phyloP scores from a whole-genome alignment of 2,888 invertebrate species.

The Schizaphis graminum region DNA sequence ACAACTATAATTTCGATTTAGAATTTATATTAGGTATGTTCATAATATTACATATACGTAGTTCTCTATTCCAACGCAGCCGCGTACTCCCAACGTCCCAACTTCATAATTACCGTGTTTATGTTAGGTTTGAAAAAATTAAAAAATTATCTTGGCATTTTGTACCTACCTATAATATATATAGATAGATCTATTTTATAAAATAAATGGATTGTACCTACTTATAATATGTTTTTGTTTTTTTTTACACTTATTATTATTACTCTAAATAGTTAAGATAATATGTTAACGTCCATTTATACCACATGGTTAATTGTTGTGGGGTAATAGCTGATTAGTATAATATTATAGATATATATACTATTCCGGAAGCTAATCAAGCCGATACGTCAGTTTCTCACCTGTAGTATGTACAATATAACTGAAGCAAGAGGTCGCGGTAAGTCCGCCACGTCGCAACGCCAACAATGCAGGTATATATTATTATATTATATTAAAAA shows the following conservation, averaged over 20 bases:
- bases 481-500: neutral
- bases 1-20: neutral
- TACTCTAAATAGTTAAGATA: neutral
- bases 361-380: constrained; percentile 56
- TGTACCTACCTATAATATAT: neutral
- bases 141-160: neutral
- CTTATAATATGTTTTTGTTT: neutral
- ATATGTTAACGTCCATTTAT: neutral
- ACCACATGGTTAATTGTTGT: neutral
- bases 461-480: neutral
- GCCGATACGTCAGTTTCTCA: constrained; percentile 22
- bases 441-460: neutral
- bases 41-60: neutral
- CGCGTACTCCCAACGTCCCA: neutral
- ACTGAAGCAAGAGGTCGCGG: constrained; percentile 19
- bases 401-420: neutral
- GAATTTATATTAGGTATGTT: neutral
- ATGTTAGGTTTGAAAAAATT: neutral
- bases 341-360: neutral
- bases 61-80: neutral
- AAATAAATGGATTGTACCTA: neutral
- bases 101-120: neutral
- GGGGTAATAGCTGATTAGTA: neutral
- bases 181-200: neutral
- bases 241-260: neutral